Evolutionary conservation across 2,113 vertebrate species (phyloP), one percentile per base, ranked within the genome.

Genomic region (Greenwoodochromis staneri): DNA sequence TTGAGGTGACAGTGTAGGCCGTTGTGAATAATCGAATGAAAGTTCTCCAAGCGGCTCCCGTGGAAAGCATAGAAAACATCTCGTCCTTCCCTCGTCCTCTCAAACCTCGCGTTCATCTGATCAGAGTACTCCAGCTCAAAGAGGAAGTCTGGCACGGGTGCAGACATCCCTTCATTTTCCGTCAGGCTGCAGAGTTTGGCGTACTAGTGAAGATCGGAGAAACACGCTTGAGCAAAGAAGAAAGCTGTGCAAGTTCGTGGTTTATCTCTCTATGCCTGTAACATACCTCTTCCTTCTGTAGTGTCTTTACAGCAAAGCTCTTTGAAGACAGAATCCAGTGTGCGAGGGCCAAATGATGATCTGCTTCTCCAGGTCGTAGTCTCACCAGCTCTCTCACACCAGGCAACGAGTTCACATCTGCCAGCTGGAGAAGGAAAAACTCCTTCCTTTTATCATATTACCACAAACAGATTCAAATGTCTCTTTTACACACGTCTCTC

Each of bases 1-100:
- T 99, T 99, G 61, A 99, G 96, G 81, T 99, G 99, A 95, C 98
- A 99, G 92, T 99, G 98, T 51, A 99, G 96, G 87, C 99, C 99
- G 0, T 98, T 98, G 95, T 99, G 98, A 90, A 99, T 94, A 84
- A 99, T 99, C 76, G 99, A 99, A 90, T 99, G 98, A 94, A 99
- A 99, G 95, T 99, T 99, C 93, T 99, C 99, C 4, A 99, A 96
- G 54, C 98, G 97, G 94, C 99, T 99, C 86, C 99, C 99, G 0
- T 99, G 99, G 95, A 99, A 98, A 83, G 98, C 99, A 1, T 99
- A 98, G 96, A 99, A 97, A 38, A 99, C 95, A 55, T 98, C 98
- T 88, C 96, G 95, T 36, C 97, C 97, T 14, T 97, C 98, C 91
- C 93, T 97, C 57, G 94, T 98, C 96, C 97, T 97, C 11, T 98